Evolutionary conservation across 2,797 vertebrate species (phyloP), one percentile per base, ranked within the genome.

Genomic region (Anas georgica): DNA sequence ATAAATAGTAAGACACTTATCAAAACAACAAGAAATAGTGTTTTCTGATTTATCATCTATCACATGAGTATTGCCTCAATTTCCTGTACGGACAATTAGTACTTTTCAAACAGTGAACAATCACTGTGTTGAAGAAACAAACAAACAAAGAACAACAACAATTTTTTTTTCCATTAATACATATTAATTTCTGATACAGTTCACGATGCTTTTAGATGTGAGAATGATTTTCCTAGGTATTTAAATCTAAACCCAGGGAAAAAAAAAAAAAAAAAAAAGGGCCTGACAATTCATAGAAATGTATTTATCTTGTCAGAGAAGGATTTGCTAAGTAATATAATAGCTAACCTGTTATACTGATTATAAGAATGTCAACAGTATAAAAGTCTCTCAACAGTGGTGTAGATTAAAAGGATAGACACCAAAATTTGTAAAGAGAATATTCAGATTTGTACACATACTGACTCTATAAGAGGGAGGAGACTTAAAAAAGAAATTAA

Each of bases 21-120:
- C 50, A 87, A 91, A 80, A 72, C 43, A 94, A 59, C 28, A 92
- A 77, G 56, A 88, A 92, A 89, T 23, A 14, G 8, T 29, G 4
- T 73, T 86, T 93, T 92, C 87, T 86, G 69, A 87, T 95, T 91
- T 92, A 75, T 73, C 3, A 1, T 41, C 35, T 85, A 75, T 59
- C 50, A 73, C 28, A 69, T 17, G 33, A 91, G 6, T 62, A 63
- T 9, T 56, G 6, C 58, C 78, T 70, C 39, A 90, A 86, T 80
- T 81, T 86, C 31, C 59, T 79, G 28, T 21, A 73, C 14, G 39
- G n/a, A 67, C 77, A 48, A 83, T 82, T 86, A 88, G 69, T 63
- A 67, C 83, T 86, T 92, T 69, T 28, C 17, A 85, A 89, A 63
- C 5, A 72, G 26, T 13, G 55, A 72, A 84, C 46, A 91, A 33